Conservation (phyloP, 1,140 invertebrate genomes). For the Orussus abietinus region DNA sequence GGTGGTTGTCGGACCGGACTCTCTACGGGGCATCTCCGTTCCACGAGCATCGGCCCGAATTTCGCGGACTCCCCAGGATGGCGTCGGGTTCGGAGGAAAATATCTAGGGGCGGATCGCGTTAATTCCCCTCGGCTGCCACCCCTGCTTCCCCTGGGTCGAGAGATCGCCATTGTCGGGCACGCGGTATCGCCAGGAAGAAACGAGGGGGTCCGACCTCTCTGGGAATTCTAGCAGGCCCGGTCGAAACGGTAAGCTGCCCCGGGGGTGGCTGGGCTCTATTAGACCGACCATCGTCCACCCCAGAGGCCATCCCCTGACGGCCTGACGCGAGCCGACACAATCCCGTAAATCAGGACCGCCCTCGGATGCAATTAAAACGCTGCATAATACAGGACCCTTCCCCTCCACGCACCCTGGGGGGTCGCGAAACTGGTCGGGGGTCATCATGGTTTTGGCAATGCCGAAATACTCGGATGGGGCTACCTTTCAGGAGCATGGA, state of each 20-base stretch:
- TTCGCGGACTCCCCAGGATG: conserved; percentile 14
- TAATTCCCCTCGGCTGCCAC: conserved; percentile 25
- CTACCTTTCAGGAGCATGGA: too few relatives aligned
- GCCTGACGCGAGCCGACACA: too few relatives aligned
- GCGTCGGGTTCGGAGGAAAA: conserved; percentile 9
- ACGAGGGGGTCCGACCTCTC: too few relatives aligned
- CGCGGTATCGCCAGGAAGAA: conserved; percentile 13
- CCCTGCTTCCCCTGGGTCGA: too few relatives aligned
- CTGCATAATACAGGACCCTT: conserved; percentile 25
- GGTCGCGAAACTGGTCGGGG: too few relatives aligned
- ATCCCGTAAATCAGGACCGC: conserved; percentile 8
- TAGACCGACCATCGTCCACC: conserved; percentile 15
- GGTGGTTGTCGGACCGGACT: too few relatives aligned
- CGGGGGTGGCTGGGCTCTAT: conserved; percentile 22
- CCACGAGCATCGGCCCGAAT: background rate
- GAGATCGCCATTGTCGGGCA: conserved; percentile 15
- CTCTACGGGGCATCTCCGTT: background rate
- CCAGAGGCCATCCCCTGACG: background rate
- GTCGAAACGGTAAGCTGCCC: conserved; percentile 22
- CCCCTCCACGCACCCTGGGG: background rate
- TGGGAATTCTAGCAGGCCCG: conserved; percentile 18
- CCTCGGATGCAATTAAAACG: conserved; percentile 27
- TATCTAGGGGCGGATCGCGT: conserved; percentile 22
- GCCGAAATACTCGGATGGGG: too few relatives aligned
- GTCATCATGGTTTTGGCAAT: too few relatives aligned